Evolutionary conservation across 2,888 invertebrate species (phyloP).

Genomic region (Megastigmus dorsalis): DNA sequence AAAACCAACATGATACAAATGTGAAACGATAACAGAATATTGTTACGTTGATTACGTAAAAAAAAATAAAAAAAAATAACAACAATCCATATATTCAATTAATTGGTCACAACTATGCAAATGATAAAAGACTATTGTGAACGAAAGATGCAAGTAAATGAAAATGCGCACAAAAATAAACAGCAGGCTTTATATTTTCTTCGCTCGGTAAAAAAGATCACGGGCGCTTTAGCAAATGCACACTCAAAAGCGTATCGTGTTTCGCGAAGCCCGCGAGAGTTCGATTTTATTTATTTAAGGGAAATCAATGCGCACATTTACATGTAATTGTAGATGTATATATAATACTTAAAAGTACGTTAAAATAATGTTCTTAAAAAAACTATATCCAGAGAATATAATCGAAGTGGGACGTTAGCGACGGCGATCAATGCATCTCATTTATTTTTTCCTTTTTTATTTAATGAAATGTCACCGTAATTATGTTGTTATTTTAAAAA

Average conservation of each 20-base stretch:
- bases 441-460: too few relatives aligned
- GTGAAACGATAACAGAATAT: too few relatives aligned
- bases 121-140: conserved; percentile 7
- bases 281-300: conserved; percentile 21
- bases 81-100: not conserved
- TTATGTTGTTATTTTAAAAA: not conserved
- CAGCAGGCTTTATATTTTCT: conserved; percentile 7
- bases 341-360: not conserved
- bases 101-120: not conserved
- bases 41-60: too few relatives aligned
- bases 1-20: too few relatives aligned
- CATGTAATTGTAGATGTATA: not conserved
- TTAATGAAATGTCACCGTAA: not conserved
- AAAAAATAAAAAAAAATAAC: not conserved
- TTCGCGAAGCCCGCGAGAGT: not conserved
- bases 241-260: conserved; percentile 7
- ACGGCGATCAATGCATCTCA: too few relatives aligned
- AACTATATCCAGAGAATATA: conserved; percentile 4
- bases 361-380: not conserved
- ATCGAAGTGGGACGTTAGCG: conserved; percentile 19
- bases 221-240: conserved; percentile 10
- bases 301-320: not conserved
- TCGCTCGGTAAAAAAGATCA: conserved; percentile 7
- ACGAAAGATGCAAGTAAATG: conserved; percentile 42
- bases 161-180: conserved; percentile 28